Base-by-base conservation (phyloP, 2,888 invertebrate species). In the Heliconius hortense region DNA sequence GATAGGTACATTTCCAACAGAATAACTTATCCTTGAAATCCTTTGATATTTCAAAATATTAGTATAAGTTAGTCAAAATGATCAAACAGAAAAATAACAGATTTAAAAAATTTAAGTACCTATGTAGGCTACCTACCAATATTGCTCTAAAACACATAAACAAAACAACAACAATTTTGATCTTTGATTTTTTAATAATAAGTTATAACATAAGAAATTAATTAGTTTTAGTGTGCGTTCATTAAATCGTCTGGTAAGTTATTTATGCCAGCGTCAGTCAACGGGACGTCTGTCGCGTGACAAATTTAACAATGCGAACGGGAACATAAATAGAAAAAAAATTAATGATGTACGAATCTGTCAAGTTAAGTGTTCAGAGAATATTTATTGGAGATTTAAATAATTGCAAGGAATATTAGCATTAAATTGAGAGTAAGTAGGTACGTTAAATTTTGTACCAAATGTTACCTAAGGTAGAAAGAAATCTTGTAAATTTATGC, bases 241-340 rank as follows among this genome's bases (percentile, higher is more conserved):
- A 84, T 87, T 87, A 83, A 80, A 84, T 84, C 81, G 79, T 80
- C 85, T 85, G 82, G 78, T 43, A 85, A 84, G 90, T 89, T 92
- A 93, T 93, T 93, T 92, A 90, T 85, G 88, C 82, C 80, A 79
- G 78, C 86, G 89, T 93, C 91, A 82, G 84, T 93, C 92, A 92
- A 81, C 89, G 84, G 82, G 76, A 75, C 84, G 87, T 84, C 86
- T 81, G 82, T 82, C 80, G 80, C 82, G 86, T 83, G 91, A 93
- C 93, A 92, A 93, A 92, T 93, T 92, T 91, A 93, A 92, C 93
- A 92, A 91, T 90, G 89, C 88, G 80, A 82, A 84, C 79, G 80
- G 80, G 82, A 69, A 83, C 86, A 81, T 82, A 82, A 83, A 82
- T 81, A 81, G 82, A 82, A 87, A 85, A 86, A 88, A 86, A 88